Evolutionary conservation across 2,888 invertebrate genomes (phyloP).

Genomic region (Diarsia mendica): DNA sequence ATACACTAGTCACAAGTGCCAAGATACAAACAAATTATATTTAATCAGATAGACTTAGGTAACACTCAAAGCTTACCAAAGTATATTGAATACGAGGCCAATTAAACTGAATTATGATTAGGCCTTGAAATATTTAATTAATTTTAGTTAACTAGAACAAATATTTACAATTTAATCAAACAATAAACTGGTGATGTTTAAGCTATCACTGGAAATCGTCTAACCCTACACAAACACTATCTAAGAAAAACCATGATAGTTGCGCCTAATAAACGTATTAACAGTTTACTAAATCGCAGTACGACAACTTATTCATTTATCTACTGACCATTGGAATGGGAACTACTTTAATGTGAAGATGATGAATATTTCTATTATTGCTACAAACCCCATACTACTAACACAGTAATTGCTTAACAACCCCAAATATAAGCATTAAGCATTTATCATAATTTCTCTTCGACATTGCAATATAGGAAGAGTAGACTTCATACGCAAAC

Average conservation of each 20-base stretch:
- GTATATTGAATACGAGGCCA: conserved; percentile 64
- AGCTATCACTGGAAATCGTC: conserved; percentile 63
- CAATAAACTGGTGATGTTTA: conserved; percentile 58
- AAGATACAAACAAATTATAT: conserved; percentile 65
- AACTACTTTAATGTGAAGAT: conserved; percentile 26
- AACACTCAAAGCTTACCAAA: conserved; percentile 75
- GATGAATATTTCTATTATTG: conserved; percentile 24
- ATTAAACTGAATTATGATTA: conserved; percentile 65
- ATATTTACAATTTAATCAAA: conserved; percentile 65
- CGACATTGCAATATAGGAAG: conserved; percentile 66
- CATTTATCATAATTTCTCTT: conserved; percentile 66
- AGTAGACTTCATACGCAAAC: conserved; percentile 65
- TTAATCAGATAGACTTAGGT: conserved; percentile 69
- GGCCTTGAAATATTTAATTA: conserved; percentile 66
- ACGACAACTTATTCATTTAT: conserved; percentile 17
- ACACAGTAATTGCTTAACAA: conserved; percentile 24
- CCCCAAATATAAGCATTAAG: conserved; percentile 49
- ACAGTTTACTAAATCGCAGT: conserved; percentile 23
- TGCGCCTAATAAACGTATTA: conserved; percentile 22
- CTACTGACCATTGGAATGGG: conserved; percentile 27
- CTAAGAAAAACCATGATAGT: conserved; percentile 64
- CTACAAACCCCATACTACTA: conserved; percentile 23
- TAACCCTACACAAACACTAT: conserved; percentile 62
- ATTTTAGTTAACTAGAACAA: conserved; percentile 54
- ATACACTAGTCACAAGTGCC: conserved; percentile 68